Percentiles rank a stretch among this genome's conserved stretches.
These are phyloP conservation scores for silkworm (Bombyx mori) DNA, from an alignment of 1,140 invertebrate species.

Conservation along the genomic window ASM3026992v2 NC_085133.1:5372501-5373000, in stretches of 20 bases:
- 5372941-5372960: constrained; percentile 25
- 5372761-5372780: constrained; percentile 49
- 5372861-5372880: constrained; percentile 3
- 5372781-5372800: constrained; percentile 49
- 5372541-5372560: too few relatives aligned
- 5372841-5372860: constrained; percentile 15
- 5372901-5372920: constrained; percentile 6
- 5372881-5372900: constrained; percentile 3
- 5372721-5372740: constrained; percentile 51
- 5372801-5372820: constrained; percentile 31
- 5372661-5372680: constrained; percentile 23
- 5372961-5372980: constrained; percentile 16
- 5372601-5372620: too few relatives aligned
- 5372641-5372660: too few relatives aligned
- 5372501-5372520: too few relatives aligned
- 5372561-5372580: too few relatives aligned
- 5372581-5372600: too few relatives aligned
- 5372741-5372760: constrained; percentile 33
- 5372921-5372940: constrained; percentile 14
- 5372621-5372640: too few relatives aligned
- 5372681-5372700: constrained; percentile 43
- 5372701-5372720: constrained; percentile 46
- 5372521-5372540: too few relatives aligned
- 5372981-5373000: constrained; percentile 16
- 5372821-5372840: constrained; percentile 28